phyloP scores from a whole-genome alignment of 2,888 invertebrate species.

The Acleris sparsana region DNA sequence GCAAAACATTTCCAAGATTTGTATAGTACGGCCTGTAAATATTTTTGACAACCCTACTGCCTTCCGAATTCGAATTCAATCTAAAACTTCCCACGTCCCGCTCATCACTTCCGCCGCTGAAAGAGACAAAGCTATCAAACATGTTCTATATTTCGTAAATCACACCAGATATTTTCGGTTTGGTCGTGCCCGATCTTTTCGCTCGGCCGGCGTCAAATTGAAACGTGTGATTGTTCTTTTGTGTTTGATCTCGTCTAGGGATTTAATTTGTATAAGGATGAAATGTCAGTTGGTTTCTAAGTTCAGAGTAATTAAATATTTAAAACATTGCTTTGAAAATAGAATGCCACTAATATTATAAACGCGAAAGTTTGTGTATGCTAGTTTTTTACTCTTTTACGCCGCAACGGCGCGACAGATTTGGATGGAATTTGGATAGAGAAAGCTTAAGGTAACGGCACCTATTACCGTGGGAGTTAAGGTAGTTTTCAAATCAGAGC shows the following conservation, averaged over 20 bases:
- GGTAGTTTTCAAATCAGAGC: too few species aligned
- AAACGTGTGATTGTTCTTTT: conserved; percentile 1
- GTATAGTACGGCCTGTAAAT: too few species aligned
- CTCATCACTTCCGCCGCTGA: not conserved
- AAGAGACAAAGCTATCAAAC: not conserved
- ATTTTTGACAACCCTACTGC: not conserved
- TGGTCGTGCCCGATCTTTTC: not conserved
- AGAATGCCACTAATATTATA: too few species aligned
- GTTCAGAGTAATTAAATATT: too few species aligned
- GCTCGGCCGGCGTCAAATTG: conserved; percentile 25
- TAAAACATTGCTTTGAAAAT: too few species aligned
- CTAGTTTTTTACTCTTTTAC: too few species aligned
- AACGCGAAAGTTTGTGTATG: too few species aligned
- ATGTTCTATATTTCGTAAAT: not conserved
- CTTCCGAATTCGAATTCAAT: not conserved
- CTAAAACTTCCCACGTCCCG: not conserved
- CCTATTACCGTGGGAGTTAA: too few species aligned
- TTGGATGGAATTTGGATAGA: too few species aligned
- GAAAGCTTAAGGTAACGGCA: too few species aligned
- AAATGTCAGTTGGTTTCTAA: not conserved
- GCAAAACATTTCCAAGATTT: too few species aligned
- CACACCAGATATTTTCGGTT: not conserved
- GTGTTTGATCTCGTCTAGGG: not conserved
- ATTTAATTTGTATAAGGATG: not conserved
- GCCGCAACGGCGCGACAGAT: too few species aligned